Conservation (phyloP, 2,888 invertebrate species). For the Apamea monoglypha region DNA sequence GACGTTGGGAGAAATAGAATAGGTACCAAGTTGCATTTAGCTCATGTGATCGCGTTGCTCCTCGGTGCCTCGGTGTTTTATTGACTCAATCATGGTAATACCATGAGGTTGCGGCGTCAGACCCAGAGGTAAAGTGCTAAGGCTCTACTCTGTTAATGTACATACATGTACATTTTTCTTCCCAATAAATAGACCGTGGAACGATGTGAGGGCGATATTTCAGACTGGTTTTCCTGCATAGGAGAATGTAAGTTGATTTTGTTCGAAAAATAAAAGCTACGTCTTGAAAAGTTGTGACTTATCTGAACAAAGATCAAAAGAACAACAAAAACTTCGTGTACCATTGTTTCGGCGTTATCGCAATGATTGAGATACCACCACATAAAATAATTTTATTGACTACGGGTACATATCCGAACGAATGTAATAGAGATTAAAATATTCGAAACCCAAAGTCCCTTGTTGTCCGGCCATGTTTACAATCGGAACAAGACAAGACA, state of each 20-base stretch:
- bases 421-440: conserved; percentile 58
- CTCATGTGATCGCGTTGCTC: conserved; percentile 66
- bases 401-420: conserved; percentile 38
- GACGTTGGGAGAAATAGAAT: conserved; percentile 41
- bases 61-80: conserved; percentile 74
- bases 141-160: conserved; percentile 53
- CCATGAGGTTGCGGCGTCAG: conserved; percentile 66
- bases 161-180: conserved; percentile 60
- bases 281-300: conserved; percentile 41
- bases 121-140: conserved; percentile 69
- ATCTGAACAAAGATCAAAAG: conserved; percentile 43
- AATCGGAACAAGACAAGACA: conserved; percentile 66
- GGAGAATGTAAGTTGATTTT: conserved; percentile 43
- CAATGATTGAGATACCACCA: conserved; percentile 51
- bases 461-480: conserved; percentile 59
- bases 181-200: conserved; percentile 59
- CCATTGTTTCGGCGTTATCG: conserved; percentile 47
- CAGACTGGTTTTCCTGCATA: conserved; percentile 50
- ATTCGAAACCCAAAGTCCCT: conserved; percentile 43
- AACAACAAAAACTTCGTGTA: conserved; percentile 35
- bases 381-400: conserved; percentile 52
- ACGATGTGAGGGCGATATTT: conserved; percentile 49
- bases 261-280: conserved; percentile 41
- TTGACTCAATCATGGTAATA: conserved; percentile 77
- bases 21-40: conserved; percentile 58